Base-by-base conservation (phyloP, 2,888 invertebrate genomes). In the Diaperis boleti region DNA sequence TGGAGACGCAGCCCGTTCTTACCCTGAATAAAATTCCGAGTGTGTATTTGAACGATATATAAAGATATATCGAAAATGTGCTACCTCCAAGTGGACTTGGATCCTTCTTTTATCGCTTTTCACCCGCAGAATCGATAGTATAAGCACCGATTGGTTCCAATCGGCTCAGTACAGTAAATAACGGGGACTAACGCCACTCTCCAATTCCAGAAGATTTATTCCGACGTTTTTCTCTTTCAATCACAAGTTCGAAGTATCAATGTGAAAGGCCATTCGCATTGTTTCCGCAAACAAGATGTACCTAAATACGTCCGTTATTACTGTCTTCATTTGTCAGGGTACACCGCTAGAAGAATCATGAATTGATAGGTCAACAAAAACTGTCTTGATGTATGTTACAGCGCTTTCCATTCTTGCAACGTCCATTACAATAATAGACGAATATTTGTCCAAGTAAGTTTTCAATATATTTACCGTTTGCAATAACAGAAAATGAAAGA, bases 131-230 rank as follows among this genome's bases (percentile, higher is more conserved):
- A 76, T 77, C 77, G 72, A 75, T 76, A 72, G 72, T 66, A 71
- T 75, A 75, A 76, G 74, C 74, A 75, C 74, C 76, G 76, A 77
- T 76, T 76, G 77, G 75, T 73, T 72, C 74, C 71, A 75, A 76
- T 76, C 74, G 74, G 71, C 69, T 73, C 74, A 71, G 72, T 64
- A 72, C 75, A 73, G 76, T 78, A 78, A 78, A 78, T 78, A 76
- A 78, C 74, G 61, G 70, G 69, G 72, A 73, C 47, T 44, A 39
- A 47, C 73, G 70, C 52, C 73, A 69, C 73, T 75, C 74, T 71
- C 72, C 74, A 74, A 75, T 76, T 75, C 74, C 39, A 41, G 37
- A 66, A 71, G 75, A 75, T 75, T 75, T 75, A 75, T 73, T 67
- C 67, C 69, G 62, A 68, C 68, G 64, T 69, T 65, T 57, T 69